A percentile compares a stretch with the other conserved stretches of the same genome.
Evolutionary conservation across 1,140 invertebrate species (phyloP).

Genomic region (Cepaea nemoralis): DNA sequence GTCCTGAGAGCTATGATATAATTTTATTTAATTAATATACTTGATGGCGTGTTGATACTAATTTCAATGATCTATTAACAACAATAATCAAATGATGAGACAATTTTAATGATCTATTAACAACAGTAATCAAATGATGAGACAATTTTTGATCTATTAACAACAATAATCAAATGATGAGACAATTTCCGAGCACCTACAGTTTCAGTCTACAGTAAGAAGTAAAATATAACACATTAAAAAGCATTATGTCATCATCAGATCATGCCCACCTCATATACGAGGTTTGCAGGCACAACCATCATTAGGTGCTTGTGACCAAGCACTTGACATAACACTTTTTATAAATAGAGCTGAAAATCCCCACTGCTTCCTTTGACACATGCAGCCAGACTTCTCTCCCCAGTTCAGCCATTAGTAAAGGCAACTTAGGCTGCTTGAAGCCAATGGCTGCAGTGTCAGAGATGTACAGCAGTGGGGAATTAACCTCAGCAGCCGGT

Average conservation of each 20-base stretch:
- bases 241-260: slow-evolving; percentile 36
- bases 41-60: no score
- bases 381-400: background rate
- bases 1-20: no score
- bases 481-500: slow-evolving; percentile 79
- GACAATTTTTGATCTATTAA: no score
- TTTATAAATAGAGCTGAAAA: background rate
- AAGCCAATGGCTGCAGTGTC: background rate
- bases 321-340: background rate
- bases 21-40: no score
- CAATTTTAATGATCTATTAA: no score
- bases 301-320: slow-evolving; percentile 41
- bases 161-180: no score
- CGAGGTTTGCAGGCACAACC: slow-evolving; percentile 47
- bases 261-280: slow-evolving; percentile 36
- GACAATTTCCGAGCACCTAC: no score
- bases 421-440: background rate
- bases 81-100: no score
- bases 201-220: slow-evolving; percentile 18
- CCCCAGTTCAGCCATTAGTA: no score
- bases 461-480: slow-evolving; percentile 60
- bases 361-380: background rate
- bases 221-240: background rate
- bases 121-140: no score
- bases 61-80: no score